phyloP scores from a whole-genome alignment of 1,140 invertebrate species.

The Papilio machaon region DNA sequence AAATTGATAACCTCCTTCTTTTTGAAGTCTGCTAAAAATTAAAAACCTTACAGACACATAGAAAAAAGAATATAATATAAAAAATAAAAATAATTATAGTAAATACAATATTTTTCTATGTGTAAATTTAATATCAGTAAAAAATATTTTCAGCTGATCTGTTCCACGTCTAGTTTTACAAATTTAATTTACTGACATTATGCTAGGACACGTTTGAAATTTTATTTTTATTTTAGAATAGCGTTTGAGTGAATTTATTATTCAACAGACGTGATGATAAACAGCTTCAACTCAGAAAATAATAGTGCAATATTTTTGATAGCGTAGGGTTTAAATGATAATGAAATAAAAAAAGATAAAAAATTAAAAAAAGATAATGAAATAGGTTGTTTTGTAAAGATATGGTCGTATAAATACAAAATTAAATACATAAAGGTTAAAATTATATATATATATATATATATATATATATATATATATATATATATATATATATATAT shows the following conservation, averaged over 20 bases:
- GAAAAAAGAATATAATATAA: too few species aligned
- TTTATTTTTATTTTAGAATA: background rate
- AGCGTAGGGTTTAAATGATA: background rate
- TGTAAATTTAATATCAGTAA: background rate
- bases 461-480: too few species aligned
- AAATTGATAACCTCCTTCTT: too few species aligned
- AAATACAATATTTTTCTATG: background rate
- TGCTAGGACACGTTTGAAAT: slow-evolving; percentile 4
- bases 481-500: too few species aligned
- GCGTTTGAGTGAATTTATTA: background rate
- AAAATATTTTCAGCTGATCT: background rate
- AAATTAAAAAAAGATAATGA: too few species aligned
- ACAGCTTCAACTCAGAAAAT: background rate
- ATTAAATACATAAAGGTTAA: background rate
- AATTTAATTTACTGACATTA: background rate
- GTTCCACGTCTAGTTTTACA: background rate
- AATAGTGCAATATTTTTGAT: background rate
- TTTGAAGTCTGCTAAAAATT: background rate
- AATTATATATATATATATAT: too few species aligned
- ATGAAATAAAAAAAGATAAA: too few species aligned
- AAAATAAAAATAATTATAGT: too few species aligned
- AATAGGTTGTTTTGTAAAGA: too few species aligned
- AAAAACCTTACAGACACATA: too few species aligned
- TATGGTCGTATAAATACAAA: too few species aligned
- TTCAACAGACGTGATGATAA: background rate